Percentiles rank a stretch among this genome's conserved stretches.
These are phyloP conservation scores for Volucella bombylans DNA, from an alignment of 2,888 invertebrate species.

Conservation along the genomic window DNA sequence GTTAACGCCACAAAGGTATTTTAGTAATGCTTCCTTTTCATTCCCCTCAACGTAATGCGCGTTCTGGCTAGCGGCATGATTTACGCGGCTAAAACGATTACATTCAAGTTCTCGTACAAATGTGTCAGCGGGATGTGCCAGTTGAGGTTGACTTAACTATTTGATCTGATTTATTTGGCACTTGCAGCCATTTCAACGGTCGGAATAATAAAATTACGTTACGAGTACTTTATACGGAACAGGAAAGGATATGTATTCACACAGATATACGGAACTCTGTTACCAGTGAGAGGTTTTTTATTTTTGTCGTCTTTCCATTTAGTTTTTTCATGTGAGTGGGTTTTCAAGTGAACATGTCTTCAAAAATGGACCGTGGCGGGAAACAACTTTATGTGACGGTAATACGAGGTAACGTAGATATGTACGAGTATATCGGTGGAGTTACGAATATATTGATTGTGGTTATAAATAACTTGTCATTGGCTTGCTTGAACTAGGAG, in stretches of 20 bases:
- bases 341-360: neutral
- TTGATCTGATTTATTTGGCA: constrained; percentile 30
- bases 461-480: constrained; percentile 25
- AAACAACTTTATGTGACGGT: constrained; percentile 23
- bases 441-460: constrained; percentile 19
- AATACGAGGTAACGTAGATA: neutral
- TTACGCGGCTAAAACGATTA: constrained; percentile 1
- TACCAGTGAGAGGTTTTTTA: neutral
- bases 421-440: neutral
- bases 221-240: too few relatives aligned
- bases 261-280: neutral
- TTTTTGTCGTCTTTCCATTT: too few relatives aligned
- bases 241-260: neutral
- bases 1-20: constrained; percentile 60
- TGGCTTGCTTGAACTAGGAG: neutral
- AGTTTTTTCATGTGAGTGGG: neutral
- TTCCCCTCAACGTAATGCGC: neutral
- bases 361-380: constrained; percentile 6
- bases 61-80: constrained; percentile 2
- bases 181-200: constrained; percentile 5
- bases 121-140: constrained; percentile 53
- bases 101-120: neutral
- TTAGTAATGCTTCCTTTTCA: constrained; percentile 18
- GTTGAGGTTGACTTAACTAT: constrained; percentile 17
- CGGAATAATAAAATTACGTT: constrained; percentile 11